Evolutionary conservation across 2,113 vertebrate species (phyloP).

Genomic region (Drymodes brunneopygia): DNA sequence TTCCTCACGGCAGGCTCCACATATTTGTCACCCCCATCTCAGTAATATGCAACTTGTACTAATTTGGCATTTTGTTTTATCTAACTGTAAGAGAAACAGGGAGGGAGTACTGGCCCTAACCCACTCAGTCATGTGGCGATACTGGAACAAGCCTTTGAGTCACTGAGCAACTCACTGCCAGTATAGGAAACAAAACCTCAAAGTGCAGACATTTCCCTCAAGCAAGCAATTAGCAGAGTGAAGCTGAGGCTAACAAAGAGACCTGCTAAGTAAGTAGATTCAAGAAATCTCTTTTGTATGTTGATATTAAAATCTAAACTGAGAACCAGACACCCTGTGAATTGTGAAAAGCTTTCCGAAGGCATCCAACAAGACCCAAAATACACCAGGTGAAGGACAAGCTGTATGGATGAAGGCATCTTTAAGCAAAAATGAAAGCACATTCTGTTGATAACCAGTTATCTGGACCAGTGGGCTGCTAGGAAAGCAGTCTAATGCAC

Average conservation of each 20-base stretch:
- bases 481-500: neutral
- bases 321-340: neutral
- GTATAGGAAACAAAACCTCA: constrained; percentile 11
- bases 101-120: neutral
- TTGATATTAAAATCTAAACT: neutral
- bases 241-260: neutral
- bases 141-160: neutral
- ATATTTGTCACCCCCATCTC: neutral
- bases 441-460: neutral
- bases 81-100: neutral
- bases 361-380: neutral
- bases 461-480: neutral
- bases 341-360: neutral
- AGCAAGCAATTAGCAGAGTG: constrained; percentile 3
- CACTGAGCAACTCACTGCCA: neutral
- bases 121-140: neutral
- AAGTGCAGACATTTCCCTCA: constrained; percentile 22
- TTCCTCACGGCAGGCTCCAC: neutral
- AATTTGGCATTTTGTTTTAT: neutral
- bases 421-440: neutral
- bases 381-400: neutral
- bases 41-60: neutral
- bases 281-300: neutral
- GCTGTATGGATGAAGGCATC: neutral
- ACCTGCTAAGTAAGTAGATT: neutral